Percentiles rank a stretch among this genome's conserved stretches.
These are phyloP conservation scores for Eristalinus aeneus DNA, from an alignment of 2,888 invertebrate genomes.

Conservation along the genomic window DNA sequence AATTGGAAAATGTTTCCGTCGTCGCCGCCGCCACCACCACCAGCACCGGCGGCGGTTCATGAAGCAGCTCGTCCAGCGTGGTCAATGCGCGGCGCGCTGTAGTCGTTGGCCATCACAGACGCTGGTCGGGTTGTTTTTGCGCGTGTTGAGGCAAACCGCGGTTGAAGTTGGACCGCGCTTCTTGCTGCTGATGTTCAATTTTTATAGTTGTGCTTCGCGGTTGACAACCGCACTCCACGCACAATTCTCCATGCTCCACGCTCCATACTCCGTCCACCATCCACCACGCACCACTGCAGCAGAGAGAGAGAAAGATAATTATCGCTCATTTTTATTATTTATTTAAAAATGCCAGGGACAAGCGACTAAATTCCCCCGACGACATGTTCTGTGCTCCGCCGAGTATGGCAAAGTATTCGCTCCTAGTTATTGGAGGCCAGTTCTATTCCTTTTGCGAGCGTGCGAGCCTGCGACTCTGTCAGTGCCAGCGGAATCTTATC, in stretches of 20 bases:
- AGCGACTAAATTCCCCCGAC: conserved; percentile 66
- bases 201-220: conserved; percentile 39
- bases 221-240: conserved; percentile 18
- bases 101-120: conserved; percentile 31
- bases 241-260: background rate
- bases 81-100: conserved; percentile 3
- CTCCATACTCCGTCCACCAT: background rate
- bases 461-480: conserved; percentile 34
- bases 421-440: conserved; percentile 51
- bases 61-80: conserved; percentile 20
- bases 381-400: conserved; percentile 48
- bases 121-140: conserved; percentile 39
- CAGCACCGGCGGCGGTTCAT: conserved; percentile 5
- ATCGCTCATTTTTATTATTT: conserved; percentile 70
- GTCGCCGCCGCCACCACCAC: conserved; percentile 3
- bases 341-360: conserved; percentile 69
- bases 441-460: conserved; percentile 20
- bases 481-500: conserved; percentile 54
- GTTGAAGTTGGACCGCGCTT: conserved; percentile 54
- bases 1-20: conserved; percentile 67
- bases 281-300: background rate
- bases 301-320: conserved; percentile 59
- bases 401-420: conserved; percentile 58
- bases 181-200: conserved; percentile 54
- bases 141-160: conserved; percentile 21